These are phyloP conservation scores for Pandemis heparana DNA, from an alignment of 2,888 invertebrate genomes.

Conservation along the genomic window DNA sequence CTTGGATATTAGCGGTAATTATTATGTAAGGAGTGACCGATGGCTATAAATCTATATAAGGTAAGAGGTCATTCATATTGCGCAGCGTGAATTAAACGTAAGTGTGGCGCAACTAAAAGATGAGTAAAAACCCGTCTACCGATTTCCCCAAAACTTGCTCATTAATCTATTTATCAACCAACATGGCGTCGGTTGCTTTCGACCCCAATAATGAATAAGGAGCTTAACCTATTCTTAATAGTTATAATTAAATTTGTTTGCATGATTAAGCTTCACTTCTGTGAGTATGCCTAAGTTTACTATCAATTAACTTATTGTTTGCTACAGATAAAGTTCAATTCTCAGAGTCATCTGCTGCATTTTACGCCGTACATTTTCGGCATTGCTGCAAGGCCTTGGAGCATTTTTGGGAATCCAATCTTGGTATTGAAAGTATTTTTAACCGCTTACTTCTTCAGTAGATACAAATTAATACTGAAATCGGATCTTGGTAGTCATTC, in stretches of 20 bases:
- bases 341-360: no score
- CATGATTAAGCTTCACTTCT: neutral
- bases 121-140: slow-evolving; percentile 61
- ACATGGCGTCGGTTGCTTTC: slow-evolving; percentile 19
- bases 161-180: slow-evolving; percentile 33
- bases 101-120: slow-evolving; percentile 57
- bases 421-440: no score
- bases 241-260: slow-evolving; percentile 2
- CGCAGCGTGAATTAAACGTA: slow-evolving; percentile 49
- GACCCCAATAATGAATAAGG: neutral
- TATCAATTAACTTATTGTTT: no score
- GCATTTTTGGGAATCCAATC: no score
- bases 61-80: slow-evolving; percentile 63
- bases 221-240: neutral
- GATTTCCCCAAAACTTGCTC: slow-evolving; percentile 40
- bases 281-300: neutral
- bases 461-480: no score
- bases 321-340: no score
- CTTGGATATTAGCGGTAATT: slow-evolving; percentile 38
- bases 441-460: no score
- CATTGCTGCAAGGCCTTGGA: no score
- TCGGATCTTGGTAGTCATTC: no score
- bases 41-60: slow-evolving; percentile 62
- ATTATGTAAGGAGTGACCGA: slow-evolving; percentile 48
- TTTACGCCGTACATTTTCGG: no score